Conservation (phyloP, 2,888 invertebrate genomes). For the Griposia aprilina region DNA sequence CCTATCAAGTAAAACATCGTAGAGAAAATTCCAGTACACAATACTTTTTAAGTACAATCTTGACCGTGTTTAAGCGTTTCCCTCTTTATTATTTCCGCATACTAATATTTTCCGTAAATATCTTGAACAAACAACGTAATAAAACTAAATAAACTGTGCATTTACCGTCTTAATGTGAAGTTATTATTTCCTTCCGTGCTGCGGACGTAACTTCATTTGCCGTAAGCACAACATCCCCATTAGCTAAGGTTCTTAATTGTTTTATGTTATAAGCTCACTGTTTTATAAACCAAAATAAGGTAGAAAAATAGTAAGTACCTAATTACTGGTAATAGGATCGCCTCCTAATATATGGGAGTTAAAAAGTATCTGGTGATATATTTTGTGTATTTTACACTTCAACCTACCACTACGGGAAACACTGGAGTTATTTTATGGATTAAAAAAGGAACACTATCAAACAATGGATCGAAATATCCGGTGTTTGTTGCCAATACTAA, state of each 20-base stretch:
- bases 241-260: constrained; percentile 24
- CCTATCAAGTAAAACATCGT: background rate
- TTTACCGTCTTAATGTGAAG: constrained; percentile 22
- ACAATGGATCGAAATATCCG: background rate
- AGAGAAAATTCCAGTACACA: background rate
- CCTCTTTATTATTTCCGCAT: background rate
- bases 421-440: background rate
- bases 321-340: background rate
- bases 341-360: background rate
- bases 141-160: constrained; percentile 31
- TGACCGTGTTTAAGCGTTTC: background rate
- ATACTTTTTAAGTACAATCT: background rate
- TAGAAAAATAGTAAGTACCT: background rate
- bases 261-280: constrained; percentile 7
- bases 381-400: background rate
- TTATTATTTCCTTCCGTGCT: constrained; percentile 38
- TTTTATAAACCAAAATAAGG: background rate
- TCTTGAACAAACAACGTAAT: constrained; percentile 13
- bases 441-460: background rate
- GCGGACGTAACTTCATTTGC: constrained; percentile 25
- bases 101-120: constrained; percentile 16
- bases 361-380: background rate
- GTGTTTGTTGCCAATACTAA: background rate
- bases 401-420: background rate
- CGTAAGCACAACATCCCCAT: constrained; percentile 16